Base-by-base conservation (phyloP, 1,140 invertebrate species). In the Drosophila tropicalis region DNA sequence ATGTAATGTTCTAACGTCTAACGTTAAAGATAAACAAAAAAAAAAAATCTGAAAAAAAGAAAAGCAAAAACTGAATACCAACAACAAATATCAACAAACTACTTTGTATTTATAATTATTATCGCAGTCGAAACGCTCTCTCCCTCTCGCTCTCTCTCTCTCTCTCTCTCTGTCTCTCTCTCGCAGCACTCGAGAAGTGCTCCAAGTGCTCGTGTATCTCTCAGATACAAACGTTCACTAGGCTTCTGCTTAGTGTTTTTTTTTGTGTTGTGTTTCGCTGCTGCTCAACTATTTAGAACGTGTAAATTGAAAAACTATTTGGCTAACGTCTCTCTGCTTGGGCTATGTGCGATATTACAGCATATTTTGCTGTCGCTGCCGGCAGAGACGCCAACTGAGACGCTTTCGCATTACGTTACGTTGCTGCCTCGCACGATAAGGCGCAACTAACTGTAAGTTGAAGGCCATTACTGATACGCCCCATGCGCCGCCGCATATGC, bases 61-160 rank as follows among this genome's bases (percentile, higher is more conserved):
- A 68, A 62, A 75, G 66, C 77, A 71, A 51, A 60, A 41, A 41
- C 40, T 64, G 44, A 62, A 47, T 57, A 69, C 51, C 76, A 83
- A 74, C 72, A 82, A 70, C 62, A 87, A 87, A 84, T 89, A 89
- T 89, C 84, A 87, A 89, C 84, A 87, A 87, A 87, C 82, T 86
- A 86, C 83, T 86, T 86, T 86, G 82, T 86, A 86, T 86, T 87
- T 87, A 87, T 87, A 89, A 89, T 89, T 89, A 89, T 89, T 89
- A 89, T 89, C 84, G 84, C 70, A 61, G 44, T 63, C 56, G 47
- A 34, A 34, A 55, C 55, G 29, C 29, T 29, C 22, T 22, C 22
- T 3, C 22, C 3, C 22, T 22, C 22, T 22, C 29, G 1, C 29
- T 29, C 29, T 29, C 25, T 29, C 25, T 29, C 25, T 25, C 1